Percentiles rank a stretch among this genome's conserved stretches.
Evolutionary conservation across 1,140 invertebrate genomes (phyloP).

Genomic region (Aphelinus certus): DNA sequence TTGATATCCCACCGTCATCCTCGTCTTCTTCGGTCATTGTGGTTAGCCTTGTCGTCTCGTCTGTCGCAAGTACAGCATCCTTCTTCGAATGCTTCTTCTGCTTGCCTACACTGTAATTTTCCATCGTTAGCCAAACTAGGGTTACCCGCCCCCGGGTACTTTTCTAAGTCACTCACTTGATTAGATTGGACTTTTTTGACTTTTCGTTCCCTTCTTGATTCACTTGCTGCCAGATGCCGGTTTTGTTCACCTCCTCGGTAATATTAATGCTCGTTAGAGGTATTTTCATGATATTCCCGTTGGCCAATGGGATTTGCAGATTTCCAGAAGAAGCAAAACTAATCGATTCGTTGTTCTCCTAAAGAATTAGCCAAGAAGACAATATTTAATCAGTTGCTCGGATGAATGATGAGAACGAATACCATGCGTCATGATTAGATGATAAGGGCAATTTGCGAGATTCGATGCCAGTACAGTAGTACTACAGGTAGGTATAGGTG

Average conservation of each 20-base stretch:
- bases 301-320: slow-evolving; percentile 86
- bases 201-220: slow-evolving; percentile 71
- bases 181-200: slow-evolving; percentile 58
- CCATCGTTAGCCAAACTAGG: slow-evolving; percentile 9
- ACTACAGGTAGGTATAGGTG: slow-evolving; percentile 33
- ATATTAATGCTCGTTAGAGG: slow-evolving; percentile 90
- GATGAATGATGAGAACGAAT: slow-evolving; percentile 27
- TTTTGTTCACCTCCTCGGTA: slow-evolving; percentile 92
- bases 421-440: slow-evolving; percentile 48
- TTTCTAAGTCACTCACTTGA: slow-evolving; percentile 52
- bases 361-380: slow-evolving; percentile 40
- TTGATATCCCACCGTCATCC: slow-evolving; percentile 69
- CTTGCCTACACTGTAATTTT: slow-evolving; percentile 53
- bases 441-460: slow-evolving; percentile 30
- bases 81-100: slow-evolving; percentile 60
- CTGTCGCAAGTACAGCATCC: slow-evolving; percentile 51
- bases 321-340: slow-evolving; percentile 68
- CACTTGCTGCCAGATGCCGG: slow-evolving; percentile 93
- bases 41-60: slow-evolving; percentile 61
- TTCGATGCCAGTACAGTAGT: slow-evolving; percentile 42
- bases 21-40: slow-evolving; percentile 68
- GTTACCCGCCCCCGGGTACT: not conserved
- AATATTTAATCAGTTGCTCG: slow-evolving; percentile 17
- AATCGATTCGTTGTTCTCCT: slow-evolving; percentile 59
- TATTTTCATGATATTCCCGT: slow-evolving; percentile 93